phyloP scores from a whole-genome alignment of 2,113 vertebrate species.

The Lasiurus borealis region DNA sequence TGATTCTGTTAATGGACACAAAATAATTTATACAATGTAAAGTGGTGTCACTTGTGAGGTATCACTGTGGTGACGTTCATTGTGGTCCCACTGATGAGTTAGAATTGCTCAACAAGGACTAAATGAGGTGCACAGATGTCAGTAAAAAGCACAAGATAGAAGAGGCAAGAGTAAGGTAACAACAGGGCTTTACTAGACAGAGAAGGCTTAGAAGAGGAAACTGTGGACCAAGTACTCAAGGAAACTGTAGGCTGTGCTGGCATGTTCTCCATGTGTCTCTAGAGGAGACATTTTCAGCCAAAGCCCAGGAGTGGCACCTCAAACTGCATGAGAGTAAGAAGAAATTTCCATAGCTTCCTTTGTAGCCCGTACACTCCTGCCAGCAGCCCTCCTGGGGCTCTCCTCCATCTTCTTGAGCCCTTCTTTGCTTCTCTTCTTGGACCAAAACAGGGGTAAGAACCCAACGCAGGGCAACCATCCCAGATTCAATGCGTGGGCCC shows the following conservation, averaged over 20 bases:
- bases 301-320: background rate
- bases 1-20: too few relatives aligned
- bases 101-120: background rate
- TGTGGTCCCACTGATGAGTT: background rate
- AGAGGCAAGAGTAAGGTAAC: background rate
- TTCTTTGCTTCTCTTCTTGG: background rate
- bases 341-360: background rate
- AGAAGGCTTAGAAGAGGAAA: background rate
- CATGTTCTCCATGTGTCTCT: accelerated
- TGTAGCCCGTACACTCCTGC: background rate
- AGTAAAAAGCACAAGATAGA: background rate
- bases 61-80: background rate
- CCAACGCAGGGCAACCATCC: too few relatives aligned
- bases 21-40: background rate
- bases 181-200: background rate
- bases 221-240: background rate
- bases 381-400: accelerated
- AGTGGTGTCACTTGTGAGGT: background rate
- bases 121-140: background rate
- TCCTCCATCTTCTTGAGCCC: background rate
- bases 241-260: too few relatives aligned
- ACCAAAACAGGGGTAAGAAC: background rate
- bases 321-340: background rate
- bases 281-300: background rate
- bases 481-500: background rate